Conservation (phyloP, 2,113 vertebrate genomes). For the Paramormyrops kingsleyae region DNA sequence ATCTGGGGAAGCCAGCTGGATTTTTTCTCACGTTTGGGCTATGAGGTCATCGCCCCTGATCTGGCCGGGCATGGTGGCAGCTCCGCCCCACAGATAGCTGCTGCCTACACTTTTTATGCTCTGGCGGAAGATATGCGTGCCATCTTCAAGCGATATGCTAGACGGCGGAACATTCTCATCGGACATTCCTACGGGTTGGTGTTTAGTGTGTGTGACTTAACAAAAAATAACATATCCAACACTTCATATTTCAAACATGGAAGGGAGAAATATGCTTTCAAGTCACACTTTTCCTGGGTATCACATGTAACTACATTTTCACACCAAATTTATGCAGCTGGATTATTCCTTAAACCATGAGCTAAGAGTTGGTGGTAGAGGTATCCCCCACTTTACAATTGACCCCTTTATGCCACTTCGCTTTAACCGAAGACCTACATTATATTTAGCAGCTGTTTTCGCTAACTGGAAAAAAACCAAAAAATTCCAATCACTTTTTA, state of each 20-base stretch:
- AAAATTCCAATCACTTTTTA: neutral
- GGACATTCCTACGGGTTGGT: conserved; percentile 91
- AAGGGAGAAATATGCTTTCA: neutral
- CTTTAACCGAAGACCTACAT: neutral
- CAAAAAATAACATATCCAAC: neutral
- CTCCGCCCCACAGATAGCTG: conserved; percentile 78
- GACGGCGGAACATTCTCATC: conserved; percentile 84
- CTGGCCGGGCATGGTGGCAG: conserved; percentile 86
- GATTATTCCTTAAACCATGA: neutral
- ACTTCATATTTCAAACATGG: neutral
- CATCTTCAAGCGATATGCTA: conserved; percentile 87
- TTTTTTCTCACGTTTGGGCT: conserved; percentile 86
- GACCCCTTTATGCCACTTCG: neutral
- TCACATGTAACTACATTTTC: neutral
- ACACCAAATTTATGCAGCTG: neutral
- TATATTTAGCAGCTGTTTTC: neutral
- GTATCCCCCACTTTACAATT: neutral
- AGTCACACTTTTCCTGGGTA: neutral
- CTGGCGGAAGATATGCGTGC: conserved; percentile 86
- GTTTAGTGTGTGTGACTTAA: neutral
- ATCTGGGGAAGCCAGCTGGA: conserved; percentile 96
- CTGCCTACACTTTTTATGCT: conserved; percentile 91
- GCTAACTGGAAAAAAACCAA: neutral
- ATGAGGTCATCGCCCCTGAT: conserved; percentile 89
- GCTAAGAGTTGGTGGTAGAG: neutral